phyloP scores from a whole-genome alignment of 2,113 vertebrate species.

The Hydropotes inermis region DNA sequence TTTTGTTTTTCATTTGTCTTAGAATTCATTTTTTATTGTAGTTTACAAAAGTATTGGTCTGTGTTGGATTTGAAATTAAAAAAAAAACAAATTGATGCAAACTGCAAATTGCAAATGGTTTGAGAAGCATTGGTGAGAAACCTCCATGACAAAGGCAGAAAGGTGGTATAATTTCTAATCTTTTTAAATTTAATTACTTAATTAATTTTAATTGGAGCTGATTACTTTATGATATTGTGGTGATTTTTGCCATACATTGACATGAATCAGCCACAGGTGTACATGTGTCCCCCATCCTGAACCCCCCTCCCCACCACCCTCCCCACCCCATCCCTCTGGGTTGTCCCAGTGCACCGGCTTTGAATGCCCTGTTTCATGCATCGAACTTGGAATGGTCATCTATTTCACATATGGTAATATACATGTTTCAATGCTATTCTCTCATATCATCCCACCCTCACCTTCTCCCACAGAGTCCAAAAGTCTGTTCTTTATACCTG shows the following conservation, averaged over 20 bases:
- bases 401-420: not conserved
- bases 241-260: not conserved
- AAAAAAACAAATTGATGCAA: not conserved
- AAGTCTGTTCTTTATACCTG: not conserved
- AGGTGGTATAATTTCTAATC: not conserved
- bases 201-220: not conserved
- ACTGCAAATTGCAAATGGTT: not conserved
- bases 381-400: not conserved
- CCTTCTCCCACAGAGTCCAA: not conserved
- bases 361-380: not conserved
- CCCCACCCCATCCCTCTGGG: not conserved
- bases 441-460: not conserved
- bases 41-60: not conserved
- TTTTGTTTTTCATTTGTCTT: not conserved
- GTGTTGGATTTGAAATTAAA: not conserved
- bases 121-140: not conserved
- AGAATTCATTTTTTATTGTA: conserved; percentile 11
- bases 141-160: not conserved
- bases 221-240: not conserved
- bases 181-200: not conserved
- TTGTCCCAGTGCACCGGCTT: not conserved
- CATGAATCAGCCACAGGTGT: not conserved
- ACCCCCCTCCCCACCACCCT: accelerated
- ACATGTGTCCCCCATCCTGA: not conserved
- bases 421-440: not conserved